Conservation (phyloP, 1,140 invertebrate species). For the Homalodisca vitripennis region DNA sequence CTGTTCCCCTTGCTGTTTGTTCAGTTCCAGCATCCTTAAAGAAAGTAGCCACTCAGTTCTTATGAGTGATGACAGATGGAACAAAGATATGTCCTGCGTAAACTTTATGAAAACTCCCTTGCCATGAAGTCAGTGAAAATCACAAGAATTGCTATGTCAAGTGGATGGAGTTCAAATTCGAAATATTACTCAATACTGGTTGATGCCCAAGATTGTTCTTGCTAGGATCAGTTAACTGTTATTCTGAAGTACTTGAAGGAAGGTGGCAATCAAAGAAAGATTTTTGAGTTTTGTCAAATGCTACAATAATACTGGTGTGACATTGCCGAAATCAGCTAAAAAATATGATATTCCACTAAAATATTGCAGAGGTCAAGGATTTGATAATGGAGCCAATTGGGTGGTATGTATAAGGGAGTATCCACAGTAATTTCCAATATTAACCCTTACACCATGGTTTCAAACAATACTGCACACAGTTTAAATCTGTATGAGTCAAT, state of each 20-base stretch:
- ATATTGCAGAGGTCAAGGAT: background rate
- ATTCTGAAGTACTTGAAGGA: constrained; percentile 2
- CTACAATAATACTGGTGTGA: background rate
- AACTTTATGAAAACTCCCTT: background rate
- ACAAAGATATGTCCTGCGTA: constrained; percentile 3
- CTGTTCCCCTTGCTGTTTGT: background rate
- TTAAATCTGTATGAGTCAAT: too few relatives aligned
- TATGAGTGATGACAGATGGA: constrained; percentile 10
- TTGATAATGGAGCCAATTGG: background rate
- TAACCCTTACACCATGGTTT: background rate
- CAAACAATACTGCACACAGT: too few relatives aligned
- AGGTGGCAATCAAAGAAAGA: background rate
- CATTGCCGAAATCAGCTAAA: background rate
- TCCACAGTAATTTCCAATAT: background rate
- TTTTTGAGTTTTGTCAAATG: constrained; percentile 6
- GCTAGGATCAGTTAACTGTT: background rate
- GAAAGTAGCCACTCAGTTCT: background rate
- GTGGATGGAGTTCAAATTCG: background rate
- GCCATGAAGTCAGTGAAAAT: background rate
- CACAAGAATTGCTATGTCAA: background rate
- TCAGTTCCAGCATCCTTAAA: constrained; percentile 1
- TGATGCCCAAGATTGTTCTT: background rate
- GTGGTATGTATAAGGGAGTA: background rate
- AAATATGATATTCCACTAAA: constrained; percentile 7
- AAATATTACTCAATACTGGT: constrained; percentile 11